Conservation (phyloP, 2,888 invertebrate species). For the Sarcophaga caerulescens region DNA sequence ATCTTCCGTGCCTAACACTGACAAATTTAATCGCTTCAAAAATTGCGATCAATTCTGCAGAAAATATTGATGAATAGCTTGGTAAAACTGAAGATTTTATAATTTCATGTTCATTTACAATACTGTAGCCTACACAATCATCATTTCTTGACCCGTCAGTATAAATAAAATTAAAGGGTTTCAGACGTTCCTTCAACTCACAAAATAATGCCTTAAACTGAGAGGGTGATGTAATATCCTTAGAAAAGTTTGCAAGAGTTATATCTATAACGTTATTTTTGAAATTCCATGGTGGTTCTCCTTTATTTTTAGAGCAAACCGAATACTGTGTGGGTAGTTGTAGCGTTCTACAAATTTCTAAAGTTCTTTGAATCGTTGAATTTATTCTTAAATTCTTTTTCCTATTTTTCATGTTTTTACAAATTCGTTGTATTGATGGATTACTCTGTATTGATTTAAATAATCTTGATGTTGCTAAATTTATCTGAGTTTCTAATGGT, state of each 20-base stretch:
- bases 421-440: neutral
- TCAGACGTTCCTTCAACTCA: neutral
- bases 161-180: neutral
- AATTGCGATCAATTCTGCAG: slow-evolving; percentile 20
- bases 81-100: slow-evolving; percentile 1
- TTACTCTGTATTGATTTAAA: neutral
- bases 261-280: neutral
- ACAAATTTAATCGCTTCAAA: too few relatives aligned
- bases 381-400: neutral
- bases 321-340: neutral
- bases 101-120: neutral
- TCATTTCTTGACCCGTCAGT: neutral
- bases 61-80: neutral
- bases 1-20: neutral
- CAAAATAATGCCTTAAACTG: neutral
- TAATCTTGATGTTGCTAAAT: neutral
- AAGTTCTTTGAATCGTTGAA: neutral
- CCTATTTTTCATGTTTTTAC: neutral
- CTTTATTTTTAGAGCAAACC: neutral
- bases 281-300: neutral
- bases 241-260: neutral
- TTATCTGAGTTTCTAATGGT: neutral
- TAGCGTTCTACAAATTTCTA: neutral
- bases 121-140: neutral
- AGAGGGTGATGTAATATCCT: neutral